These are phyloP conservation scores for Caenorhabditis sp. DNA, from an alignment of 2,888 invertebrate species.

Conservation along the genomic window DNA sequence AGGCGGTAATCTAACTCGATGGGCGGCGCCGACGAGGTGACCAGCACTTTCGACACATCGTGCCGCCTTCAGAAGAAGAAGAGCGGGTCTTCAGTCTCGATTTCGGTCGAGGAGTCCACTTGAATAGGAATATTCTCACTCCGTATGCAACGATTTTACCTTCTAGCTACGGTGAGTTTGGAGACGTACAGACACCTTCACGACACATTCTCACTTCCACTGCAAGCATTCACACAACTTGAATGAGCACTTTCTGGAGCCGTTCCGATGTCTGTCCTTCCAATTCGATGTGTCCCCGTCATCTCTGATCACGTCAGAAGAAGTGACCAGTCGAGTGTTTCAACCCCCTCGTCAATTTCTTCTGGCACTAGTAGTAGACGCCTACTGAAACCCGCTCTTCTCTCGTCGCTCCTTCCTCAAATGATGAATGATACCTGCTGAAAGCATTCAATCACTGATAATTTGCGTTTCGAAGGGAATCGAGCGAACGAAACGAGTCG, in stretches of 20 bases:
- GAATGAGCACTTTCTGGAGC: not conserved
- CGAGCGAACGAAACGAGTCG: conserved; percentile 23
- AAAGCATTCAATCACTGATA: conserved; percentile 30
- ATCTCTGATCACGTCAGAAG: conserved; percentile 39
- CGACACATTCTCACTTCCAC: not conserved
- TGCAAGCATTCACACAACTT: not conserved
- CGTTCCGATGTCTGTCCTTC: too few species aligned
- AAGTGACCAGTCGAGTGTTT: conserved; percentile 51
- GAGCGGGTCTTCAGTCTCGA: conserved; percentile 7
- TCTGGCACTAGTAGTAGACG: conserved; percentile 7
- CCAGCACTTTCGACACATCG: conserved; percentile 31
- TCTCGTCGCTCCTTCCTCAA: conserved; percentile 24
- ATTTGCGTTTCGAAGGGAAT: conserved; percentile 24
- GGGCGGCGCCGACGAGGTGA: conserved; percentile 25
- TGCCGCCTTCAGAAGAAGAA: conserved; percentile 1
- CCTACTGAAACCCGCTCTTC: conserved; percentile 25
- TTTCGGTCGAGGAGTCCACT: conserved; percentile 1
- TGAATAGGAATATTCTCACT: not conserved
- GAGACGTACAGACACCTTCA: not conserved
- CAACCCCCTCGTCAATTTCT: conserved; percentile 6
- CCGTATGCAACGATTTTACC: conserved; percentile 33
- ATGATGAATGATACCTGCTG: conserved; percentile 49
- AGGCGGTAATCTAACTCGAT: conserved; percentile 23
- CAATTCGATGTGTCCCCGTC: too few species aligned
- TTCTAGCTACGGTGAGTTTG: conserved; percentile 26